phyloP scores from a whole-genome alignment of 2,797 vertebrate species.

The Lutjanus campechanus region DNA sequence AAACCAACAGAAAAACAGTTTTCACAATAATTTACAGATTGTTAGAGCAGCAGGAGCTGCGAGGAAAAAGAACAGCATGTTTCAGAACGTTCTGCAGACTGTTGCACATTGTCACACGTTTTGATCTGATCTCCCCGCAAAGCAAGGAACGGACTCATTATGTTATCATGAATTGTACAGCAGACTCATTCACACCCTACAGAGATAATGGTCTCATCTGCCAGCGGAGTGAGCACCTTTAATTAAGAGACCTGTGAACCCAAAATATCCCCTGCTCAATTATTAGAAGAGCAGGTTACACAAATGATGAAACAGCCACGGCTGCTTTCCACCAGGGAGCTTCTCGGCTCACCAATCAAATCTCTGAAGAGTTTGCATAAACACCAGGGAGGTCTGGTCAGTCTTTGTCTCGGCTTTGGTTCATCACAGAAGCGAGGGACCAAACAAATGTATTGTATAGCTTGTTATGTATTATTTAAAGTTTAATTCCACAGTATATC shows the following conservation, averaged over 20 bases:
- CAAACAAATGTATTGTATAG: background rate
- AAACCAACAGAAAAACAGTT: background rate
- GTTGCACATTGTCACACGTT: slow-evolving; percentile 14
- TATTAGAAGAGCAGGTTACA: slow-evolving; percentile 52
- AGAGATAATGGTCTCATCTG: slow-evolving; percentile 78
- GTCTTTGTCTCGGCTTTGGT: slow-evolving; percentile 4
- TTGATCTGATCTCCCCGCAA: slow-evolving; percentile 27
- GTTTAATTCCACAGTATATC: background rate
- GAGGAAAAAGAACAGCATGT: background rate
- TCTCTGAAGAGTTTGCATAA: background rate
- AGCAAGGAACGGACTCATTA: slow-evolving; percentile 66
- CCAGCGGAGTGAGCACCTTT: slow-evolving; percentile 68
- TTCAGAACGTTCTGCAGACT: slow-evolving; percentile 14
- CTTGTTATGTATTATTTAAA: slow-evolving; percentile 25
- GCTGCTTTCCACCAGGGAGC: slow-evolving; percentile 5
- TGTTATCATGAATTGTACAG: slow-evolving; percentile 62
- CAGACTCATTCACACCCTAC: slow-evolving; percentile 63
- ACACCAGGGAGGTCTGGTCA: background rate
- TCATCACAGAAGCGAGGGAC: background rate
- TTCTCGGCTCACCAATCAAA: background rate
- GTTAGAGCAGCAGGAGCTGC: background rate
- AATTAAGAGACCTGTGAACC: slow-evolving; percentile 68
- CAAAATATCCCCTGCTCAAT: slow-evolving; percentile 70
- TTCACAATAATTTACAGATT: background rate
- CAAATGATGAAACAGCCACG: slow-evolving; percentile 50